phyloP scores from a whole-genome alignment of 1,140 invertebrate species.

The Sminthurides bifidus region DNA sequence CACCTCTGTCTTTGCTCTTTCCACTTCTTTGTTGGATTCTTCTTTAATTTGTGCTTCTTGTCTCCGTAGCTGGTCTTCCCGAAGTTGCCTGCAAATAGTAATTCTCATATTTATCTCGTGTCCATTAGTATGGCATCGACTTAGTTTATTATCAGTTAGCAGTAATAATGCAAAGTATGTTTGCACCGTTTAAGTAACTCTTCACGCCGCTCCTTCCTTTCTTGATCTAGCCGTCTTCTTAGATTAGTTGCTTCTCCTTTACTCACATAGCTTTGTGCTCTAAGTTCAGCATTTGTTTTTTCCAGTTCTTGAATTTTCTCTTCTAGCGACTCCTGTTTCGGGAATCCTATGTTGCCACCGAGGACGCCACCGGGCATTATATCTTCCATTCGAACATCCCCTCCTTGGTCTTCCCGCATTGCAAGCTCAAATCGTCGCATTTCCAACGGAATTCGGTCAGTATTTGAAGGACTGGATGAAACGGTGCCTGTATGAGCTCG shows the following conservation, averaged over 20 bases:
- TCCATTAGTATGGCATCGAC: not conserved
- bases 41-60: not conserved
- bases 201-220: not conserved
- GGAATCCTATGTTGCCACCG: not conserved
- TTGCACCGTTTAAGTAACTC: not conserved
- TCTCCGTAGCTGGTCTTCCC: not conserved
- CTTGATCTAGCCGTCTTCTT: not conserved
- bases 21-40: not conserved
- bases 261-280: not conserved
- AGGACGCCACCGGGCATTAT: not conserved
- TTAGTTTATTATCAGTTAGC: not conserved
- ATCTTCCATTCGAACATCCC: not conserved
- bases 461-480: not conserved
- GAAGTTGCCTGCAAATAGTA: not conserved
- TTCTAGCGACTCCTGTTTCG: not conserved
- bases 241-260: slow-evolving; percentile 4
- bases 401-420: not conserved
- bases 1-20: not conserved
- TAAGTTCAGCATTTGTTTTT: not conserved
- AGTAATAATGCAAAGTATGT: not conserved
- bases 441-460: not conserved
- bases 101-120: not conserved
- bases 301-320: not conserved
- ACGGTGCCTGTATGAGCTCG: not conserved
- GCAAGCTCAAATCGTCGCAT: not conserved